Conservation (phyloP, 1,140 invertebrate genomes). For the Halictus rubicundus region DNA sequence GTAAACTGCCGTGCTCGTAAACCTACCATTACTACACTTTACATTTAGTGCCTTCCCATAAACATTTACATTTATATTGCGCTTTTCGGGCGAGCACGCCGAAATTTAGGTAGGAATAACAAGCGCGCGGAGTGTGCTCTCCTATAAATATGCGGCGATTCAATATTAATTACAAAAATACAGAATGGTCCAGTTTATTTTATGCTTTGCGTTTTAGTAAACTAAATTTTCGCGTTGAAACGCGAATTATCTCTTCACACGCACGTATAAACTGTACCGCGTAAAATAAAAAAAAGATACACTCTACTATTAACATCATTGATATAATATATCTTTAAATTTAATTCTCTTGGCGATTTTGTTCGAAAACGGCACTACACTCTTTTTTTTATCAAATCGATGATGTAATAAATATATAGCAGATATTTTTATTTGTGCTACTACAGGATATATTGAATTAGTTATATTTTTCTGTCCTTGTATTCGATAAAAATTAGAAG, state of each 20-base stretch:
- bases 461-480: too few relatives aligned
- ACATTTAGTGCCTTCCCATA: constrained; percentile 40
- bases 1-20: constrained; percentile 40
- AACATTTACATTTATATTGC: constrained; percentile 46
- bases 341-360: too few relatives aligned
- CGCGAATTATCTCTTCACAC: background rate
- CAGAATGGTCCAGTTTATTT: background rate
- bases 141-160: background rate
- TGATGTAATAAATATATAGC: too few relatives aligned
- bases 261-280: background rate
- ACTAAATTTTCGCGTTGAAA: background rate
- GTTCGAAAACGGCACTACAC: too few relatives aligned
- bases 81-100: background rate
- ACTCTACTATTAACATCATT: too few relatives aligned
- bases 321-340: too few relatives aligned
- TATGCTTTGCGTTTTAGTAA: background rate
- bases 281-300: too few relatives aligned
- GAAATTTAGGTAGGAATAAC: constrained; percentile 15
- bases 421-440: too few relatives aligned
- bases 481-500: too few relatives aligned
- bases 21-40: constrained; percentile 42
- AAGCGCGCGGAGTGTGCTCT: background rate
- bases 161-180: background rate
- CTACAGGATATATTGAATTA: too few relatives aligned
- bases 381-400: too few relatives aligned